These are phyloP conservation scores for Bombus cullumanus DNA, from an alignment of 1,140 invertebrate genomes.

Conservation along the genomic window DNA sequence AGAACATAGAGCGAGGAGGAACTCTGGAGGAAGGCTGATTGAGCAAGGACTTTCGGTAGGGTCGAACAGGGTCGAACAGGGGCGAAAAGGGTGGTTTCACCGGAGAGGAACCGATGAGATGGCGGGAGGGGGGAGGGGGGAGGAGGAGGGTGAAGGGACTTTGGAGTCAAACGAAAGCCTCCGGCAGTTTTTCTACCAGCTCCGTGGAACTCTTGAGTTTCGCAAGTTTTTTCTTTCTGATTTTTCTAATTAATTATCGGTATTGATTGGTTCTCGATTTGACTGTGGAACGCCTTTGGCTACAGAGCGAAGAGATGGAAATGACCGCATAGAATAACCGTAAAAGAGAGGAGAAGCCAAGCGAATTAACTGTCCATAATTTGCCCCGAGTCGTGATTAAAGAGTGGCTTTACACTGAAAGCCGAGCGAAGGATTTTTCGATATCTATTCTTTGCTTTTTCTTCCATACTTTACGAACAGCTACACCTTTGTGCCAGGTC, in stretches of 20 bases:
- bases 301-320: constrained; percentile 60
- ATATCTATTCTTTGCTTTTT: constrained; percentile 36
- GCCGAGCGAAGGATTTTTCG: constrained; percentile 55
- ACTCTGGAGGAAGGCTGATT: constrained; percentile 37
- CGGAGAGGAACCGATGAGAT: not conserved
- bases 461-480: not conserved
- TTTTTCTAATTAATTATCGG: constrained; percentile 79
- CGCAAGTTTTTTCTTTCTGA: constrained; percentile 69
- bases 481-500: not conserved
- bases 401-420: constrained; percentile 52
- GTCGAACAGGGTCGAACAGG: constrained; percentile 37
- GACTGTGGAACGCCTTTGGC: constrained; percentile 63
- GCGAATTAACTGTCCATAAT: constrained; percentile 68
- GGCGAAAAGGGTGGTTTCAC: constrained; percentile 41
- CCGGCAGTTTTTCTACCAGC: constrained; percentile 68
- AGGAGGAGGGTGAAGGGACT: constrained; percentile 44
- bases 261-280: constrained; percentile 76
- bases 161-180: constrained; percentile 64
- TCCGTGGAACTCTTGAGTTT: constrained; percentile 66
- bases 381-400: constrained; percentile 64
- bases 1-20: constrained; percentile 48
- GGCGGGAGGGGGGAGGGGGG: not conserved
- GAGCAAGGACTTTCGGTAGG: constrained; percentile 52
- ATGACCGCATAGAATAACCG: constrained; percentile 66
- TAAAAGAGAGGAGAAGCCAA: constrained; percentile 56